Percentiles rank a stretch among this genome's conserved stretches.
These are phyloP conservation scores for Caenorhabditis remanei DNA, from an alignment of 1,140 invertebrate genomes.

Conservation along the genomic window DNA sequence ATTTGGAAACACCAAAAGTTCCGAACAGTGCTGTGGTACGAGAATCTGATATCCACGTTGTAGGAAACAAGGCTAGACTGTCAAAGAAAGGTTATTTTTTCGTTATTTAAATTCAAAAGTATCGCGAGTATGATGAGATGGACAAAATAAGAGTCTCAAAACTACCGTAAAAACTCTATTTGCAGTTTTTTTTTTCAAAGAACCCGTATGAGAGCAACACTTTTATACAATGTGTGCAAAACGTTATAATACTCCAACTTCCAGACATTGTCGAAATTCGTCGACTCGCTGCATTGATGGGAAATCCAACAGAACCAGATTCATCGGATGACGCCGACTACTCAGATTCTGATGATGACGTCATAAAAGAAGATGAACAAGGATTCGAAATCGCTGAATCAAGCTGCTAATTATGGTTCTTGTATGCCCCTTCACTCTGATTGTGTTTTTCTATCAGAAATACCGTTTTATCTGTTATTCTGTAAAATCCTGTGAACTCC, in stretches of 20 bases:
- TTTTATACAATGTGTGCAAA: no score
- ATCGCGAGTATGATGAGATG: background rate
- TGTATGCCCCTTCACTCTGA: background rate
- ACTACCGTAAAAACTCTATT: no score
- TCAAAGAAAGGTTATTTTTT: background rate
- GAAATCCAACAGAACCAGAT: constrained; percentile 9
- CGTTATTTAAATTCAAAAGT: background rate
- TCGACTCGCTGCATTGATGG: background rate
- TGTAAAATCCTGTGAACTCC: no score
- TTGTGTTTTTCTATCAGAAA: background rate
- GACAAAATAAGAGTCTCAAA: no score
- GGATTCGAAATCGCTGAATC: background rate
- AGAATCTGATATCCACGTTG: background rate
- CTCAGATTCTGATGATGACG: background rate
- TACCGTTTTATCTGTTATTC: no score
- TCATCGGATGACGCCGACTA: background rate
- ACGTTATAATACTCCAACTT: background rate
- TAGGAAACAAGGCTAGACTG: background rate
- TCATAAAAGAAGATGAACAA: no score
- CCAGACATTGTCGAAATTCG: constrained; percentile 15
- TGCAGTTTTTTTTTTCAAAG: no score
- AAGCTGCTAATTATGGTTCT: background rate
- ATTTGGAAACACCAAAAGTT: background rate
- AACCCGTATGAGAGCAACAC: no score
- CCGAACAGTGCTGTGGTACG: background rate